Conservation (phyloP, 2,888 invertebrate genomes). For the Malachius bipustulatus region DNA sequence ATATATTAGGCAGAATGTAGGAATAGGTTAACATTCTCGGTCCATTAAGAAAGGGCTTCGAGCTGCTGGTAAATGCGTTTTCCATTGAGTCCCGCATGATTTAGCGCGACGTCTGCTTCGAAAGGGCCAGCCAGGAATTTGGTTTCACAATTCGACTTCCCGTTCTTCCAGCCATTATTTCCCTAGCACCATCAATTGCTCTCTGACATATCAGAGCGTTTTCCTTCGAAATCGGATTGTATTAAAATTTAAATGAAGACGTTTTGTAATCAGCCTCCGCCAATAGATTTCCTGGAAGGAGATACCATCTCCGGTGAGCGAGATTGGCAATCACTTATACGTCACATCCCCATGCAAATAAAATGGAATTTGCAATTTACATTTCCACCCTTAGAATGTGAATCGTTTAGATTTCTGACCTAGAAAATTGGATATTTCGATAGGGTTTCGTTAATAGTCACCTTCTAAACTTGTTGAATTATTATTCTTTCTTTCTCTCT, state of each 20-base stretch:
- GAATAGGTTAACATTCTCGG: no score
- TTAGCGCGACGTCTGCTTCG: no score
- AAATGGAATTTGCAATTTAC: constrained; percentile 32
- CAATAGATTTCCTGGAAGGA: constrained; percentile 36
- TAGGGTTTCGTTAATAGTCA: no score
- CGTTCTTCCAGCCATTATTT: background rate
- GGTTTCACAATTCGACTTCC: no score
- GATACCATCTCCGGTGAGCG: constrained; percentile 31
- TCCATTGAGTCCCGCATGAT: no score
- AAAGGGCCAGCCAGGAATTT: no score
- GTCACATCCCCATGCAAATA: constrained; percentile 39
- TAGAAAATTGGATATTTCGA: constrained; percentile 7
- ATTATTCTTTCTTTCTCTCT: no score
- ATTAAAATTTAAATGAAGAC: constrained; percentile 39
- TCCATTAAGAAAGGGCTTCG: no score
- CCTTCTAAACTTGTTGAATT: no score
- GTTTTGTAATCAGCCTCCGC: constrained; percentile 36
- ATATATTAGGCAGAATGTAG: no score
- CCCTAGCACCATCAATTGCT: constrained; percentile 19
- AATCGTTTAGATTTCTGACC: constrained; percentile 22
- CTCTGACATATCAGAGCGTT: constrained; percentile 24
- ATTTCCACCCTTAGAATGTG: constrained; percentile 29
- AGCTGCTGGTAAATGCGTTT: no score
- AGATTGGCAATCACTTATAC: constrained; percentile 37
- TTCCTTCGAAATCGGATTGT: constrained; percentile 29